Conservation (phyloP, 2,888 invertebrate genomes). For the Rhamnusium bicolor region DNA sequence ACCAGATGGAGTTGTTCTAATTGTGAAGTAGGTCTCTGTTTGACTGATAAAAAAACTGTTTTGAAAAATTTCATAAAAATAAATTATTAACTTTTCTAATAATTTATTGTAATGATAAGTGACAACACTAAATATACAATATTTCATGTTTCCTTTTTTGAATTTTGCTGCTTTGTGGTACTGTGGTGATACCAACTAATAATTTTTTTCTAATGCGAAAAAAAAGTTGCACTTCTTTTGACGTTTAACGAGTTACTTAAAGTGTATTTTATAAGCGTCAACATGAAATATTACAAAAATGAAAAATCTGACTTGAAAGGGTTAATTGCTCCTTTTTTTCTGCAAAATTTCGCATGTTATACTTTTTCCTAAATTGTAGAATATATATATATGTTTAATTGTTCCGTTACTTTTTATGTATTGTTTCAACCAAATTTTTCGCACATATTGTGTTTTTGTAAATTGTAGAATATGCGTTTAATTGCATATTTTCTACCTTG, state of each 20-base stretch:
- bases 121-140: too few relatives aligned
- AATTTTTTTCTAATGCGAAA: neutral
- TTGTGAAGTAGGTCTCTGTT: conserved; percentile 33
- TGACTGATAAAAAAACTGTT: conserved; percentile 37
- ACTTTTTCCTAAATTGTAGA: too few relatives aligned
- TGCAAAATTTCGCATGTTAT: too few relatives aligned
- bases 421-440: too few relatives aligned
- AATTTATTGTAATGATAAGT: neutral
- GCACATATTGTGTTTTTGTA: too few relatives aligned
- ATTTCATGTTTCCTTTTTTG: conserved; percentile 1
- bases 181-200: neutral
- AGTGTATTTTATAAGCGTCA: neutral
- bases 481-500: too few relatives aligned
- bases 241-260: neutral
- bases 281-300: neutral
- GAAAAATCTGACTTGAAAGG: conserved; percentile 19
- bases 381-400: too few relatives aligned
- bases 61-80: conserved; percentile 14
- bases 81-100: neutral
- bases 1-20: conserved; percentile 34
- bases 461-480: too few relatives aligned
- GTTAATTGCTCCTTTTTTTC: too few relatives aligned
- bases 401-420: too few relatives aligned
- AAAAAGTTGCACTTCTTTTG: neutral
- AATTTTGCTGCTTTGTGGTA: conserved; percentile 14